Conservation (phyloP, 2,797 vertebrate genomes). For the Ptychobarbus kaznakovi region DNA sequence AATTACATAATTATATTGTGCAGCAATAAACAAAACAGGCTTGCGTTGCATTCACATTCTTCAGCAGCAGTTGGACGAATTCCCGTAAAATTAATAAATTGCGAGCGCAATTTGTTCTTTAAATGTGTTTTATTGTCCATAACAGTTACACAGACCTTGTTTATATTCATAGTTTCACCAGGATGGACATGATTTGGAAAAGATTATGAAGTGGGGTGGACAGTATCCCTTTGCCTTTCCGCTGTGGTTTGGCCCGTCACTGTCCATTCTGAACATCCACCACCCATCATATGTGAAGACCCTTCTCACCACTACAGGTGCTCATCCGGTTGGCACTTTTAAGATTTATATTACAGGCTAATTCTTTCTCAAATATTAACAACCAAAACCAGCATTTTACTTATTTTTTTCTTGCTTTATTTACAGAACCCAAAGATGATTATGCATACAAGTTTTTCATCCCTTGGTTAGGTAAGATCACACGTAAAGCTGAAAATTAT, state of each 20-base stretch:
- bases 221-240: conserved; percentile 82
- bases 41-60: conserved; percentile 34
- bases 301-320: conserved; percentile 81
- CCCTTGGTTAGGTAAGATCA: conserved; percentile 78
- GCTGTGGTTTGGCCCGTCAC: conserved; percentile 81
- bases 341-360: not conserved
- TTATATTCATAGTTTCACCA: conserved; percentile 71
- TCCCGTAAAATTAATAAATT: not conserved
- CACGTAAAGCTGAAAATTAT: not conserved
- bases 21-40: conserved; percentile 5
- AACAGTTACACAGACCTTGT: not conserved
- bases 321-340: conserved; percentile 34
- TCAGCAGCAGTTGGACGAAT: not conserved
- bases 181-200: conserved; percentile 72
- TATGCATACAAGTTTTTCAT: conserved; percentile 71
- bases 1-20: conserved; percentile 13
- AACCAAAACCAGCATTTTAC: not conserved
- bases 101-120: not conserved
- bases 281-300: conserved; percentile 89
- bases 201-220: conserved; percentile 63
- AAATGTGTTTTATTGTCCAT: not conserved
- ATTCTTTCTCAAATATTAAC: not conserved
- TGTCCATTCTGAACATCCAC: conserved; percentile 75
- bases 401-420: not conserved
- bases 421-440: conserved; percentile 79